A percentile compares a stretch with the other conserved stretches of the same genome.
Conservation (phyloP, 2,113 vertebrate species). For the Melanostigma gelatinosum region DNA sequence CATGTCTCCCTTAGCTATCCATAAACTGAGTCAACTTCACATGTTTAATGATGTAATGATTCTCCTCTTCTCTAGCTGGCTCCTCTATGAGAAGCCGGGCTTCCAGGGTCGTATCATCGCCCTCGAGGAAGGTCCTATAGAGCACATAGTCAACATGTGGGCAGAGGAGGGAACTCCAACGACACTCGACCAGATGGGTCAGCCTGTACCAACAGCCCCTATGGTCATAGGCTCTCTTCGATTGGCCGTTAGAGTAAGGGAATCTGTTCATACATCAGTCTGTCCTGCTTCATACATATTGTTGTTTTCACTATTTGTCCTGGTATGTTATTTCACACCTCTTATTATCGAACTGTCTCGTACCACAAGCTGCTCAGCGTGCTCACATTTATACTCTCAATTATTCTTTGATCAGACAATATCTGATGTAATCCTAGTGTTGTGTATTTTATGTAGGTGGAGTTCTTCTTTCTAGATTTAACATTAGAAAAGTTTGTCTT, state of each 20-base stretch:
- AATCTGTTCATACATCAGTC: neutral
- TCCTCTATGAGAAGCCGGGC: constrained; percentile 94
- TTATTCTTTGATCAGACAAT: neutral
- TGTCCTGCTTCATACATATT: neutral
- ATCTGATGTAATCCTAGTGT: neutral
- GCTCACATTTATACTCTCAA: neutral
- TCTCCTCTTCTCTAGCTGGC: constrained; percentile 87
- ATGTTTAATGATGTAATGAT: neutral
- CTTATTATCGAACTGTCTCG: neutral
- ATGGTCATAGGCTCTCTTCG: constrained; percentile 92
- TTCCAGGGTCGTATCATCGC: constrained; percentile 91
- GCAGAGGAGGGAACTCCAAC: constrained; percentile 77
- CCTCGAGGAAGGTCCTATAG: constrained; percentile 91
- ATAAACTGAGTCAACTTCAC: neutral
- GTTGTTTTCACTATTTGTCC: neutral
- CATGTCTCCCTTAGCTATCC: neutral
- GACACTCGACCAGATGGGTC: constrained; percentile 62
- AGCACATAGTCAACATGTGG: constrained; percentile 89
- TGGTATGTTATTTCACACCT: neutral
- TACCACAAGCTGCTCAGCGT: neutral
- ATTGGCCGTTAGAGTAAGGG: constrained; percentile 90
- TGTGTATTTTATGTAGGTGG: neutral
- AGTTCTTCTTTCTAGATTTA: neutral
- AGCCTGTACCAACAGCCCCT: constrained; percentile 75
- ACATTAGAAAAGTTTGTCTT: neutral